Evolutionary conservation across 2,888 invertebrate species (phyloP).

Genomic region (Drosophila emarginata): DNA sequence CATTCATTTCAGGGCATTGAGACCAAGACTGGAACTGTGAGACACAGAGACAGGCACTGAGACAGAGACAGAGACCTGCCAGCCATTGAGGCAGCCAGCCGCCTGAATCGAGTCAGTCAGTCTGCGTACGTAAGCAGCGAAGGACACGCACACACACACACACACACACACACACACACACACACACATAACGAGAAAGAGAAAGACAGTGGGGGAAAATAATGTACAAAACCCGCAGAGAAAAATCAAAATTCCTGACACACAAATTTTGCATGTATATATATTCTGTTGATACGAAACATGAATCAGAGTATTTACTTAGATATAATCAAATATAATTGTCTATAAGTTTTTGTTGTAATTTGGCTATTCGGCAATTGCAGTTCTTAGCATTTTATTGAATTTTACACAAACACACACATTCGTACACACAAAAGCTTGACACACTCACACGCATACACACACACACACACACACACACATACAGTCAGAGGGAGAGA

Average conservation of each 20-base stretch:
- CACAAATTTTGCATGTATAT: conserved; percentile 35
- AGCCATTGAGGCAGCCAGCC: conserved; percentile 74
- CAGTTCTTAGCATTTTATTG: conserved; percentile 74
- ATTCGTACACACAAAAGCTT: conserved; percentile 16
- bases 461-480: conserved; percentile 36
- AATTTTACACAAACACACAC: conserved; percentile 66
- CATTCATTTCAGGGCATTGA: conserved; percentile 67
- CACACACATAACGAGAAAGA: conserved; percentile 19
- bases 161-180: conserved; percentile 23
- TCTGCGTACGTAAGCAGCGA: conserved; percentile 79
- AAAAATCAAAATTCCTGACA: conserved; percentile 76
- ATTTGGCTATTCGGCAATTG: conserved; percentile 71
- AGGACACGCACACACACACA: conserved; percentile 66
- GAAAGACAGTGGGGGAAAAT: conserved; percentile 48
- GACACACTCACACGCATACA: conserved; percentile 33
- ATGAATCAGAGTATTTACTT: not conserved
- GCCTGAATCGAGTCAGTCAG: conserved; percentile 75
- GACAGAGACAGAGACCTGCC: conserved; percentile 31
- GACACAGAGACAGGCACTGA: conserved; percentile 34
- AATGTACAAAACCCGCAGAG: conserved; percentile 71
- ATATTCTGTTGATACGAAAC: conserved; percentile 23
- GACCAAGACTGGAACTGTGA: conserved; percentile 42
- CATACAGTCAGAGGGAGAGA: conserved; percentile 20
- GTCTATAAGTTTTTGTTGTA: conserved; percentile 45
- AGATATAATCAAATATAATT: not conserved